A percentile compares a stretch with the other conserved stretches of the same genome.
These are phyloP conservation scores for Meriones unguiculatus DNA, from an alignment of 2,113 vertebrate species.

Conservation along the genomic window DNA sequence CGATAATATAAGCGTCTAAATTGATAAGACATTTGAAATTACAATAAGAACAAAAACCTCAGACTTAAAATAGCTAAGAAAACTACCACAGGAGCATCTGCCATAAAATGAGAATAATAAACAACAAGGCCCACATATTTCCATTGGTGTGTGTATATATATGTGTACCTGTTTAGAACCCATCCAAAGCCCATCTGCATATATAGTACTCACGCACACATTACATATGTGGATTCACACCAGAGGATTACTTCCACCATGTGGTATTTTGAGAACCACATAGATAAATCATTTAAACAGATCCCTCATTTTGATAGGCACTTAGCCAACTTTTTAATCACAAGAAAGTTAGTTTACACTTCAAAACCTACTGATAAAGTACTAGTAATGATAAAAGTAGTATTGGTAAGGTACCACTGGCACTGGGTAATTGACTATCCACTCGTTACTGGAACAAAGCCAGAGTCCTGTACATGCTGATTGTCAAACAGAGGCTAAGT, in stretches of 20 bases:
- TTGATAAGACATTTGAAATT: neutral
- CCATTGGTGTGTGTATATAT: neutral
- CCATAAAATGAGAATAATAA: conserved; percentile 16
- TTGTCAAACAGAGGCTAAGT: neutral
- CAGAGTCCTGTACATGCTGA: neutral
- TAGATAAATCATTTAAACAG: neutral
- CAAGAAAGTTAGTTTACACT: conserved; percentile 1
- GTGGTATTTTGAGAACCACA: neutral
- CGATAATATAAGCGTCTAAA: neutral
- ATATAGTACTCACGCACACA: neutral
- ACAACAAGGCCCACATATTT: neutral
- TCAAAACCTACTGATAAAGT: neutral
- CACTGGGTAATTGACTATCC: neutral
- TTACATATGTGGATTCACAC: neutral
- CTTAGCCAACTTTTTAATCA: neutral
- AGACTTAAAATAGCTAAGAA: neutral
- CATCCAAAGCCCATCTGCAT: neutral
- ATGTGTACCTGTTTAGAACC: neutral
- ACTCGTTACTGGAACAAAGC: neutral
- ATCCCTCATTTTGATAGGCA: neutral
- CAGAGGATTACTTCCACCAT: neutral
- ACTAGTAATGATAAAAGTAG: neutral
- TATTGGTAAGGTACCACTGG: neutral
- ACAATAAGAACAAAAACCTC: neutral
- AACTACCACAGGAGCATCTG: neutral